Evolutionary conservation across 2,113 vertebrate genomes (phyloP), one percentile per base, ranked within the genome.

Genomic region (Apodemus sylvaticus): DNA sequence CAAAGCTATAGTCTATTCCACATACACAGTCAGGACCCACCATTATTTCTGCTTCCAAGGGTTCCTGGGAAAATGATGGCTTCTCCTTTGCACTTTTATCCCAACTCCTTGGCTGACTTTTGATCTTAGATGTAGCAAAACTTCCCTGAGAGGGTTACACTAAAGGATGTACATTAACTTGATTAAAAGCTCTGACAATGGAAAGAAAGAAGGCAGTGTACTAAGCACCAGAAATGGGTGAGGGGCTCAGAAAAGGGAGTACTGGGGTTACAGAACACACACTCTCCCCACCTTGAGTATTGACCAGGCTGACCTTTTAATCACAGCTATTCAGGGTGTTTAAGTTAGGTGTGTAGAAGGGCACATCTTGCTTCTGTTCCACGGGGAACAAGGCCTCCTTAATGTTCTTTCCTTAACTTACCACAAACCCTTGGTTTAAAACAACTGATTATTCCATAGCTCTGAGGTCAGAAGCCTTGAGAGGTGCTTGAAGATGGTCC

Each of bases 111-210:
- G 53, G 8, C 14, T 96, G 89, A 94, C 73, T 31, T 79, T 96
- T 90, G 45, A 71, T 90, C 64, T 58, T 48, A 94, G 34, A 60
- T 82, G 74, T 91, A 95, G 29, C 17, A 87, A 13, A 91, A 34
- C 64, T 91, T 85, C 36, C 16, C 24, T 78, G 36, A 1, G 29
- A 89, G 20, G 0, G 22, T 64, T 79, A 51, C 13, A 19, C 16
- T 53, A 73, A 87, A 7, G 48, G 62, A 76, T 66, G 92, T 96
- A 29, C 0, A 39, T 74, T 92, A 92, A 51, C 10, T 20, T 79
- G 10, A 86, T 14, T 53, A 51, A 68, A 89, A 96, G 10, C 12
- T 89, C 16, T 93, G 53, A 48, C 60, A 48, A 76, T 55, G 42
- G 39, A 93, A 91, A 29, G 51, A 68, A 81, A 16, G 31, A 73